Evolutionary conservation across 2,113 vertebrate genomes (phyloP).

Genomic region (Clarias batrachus): DNA sequence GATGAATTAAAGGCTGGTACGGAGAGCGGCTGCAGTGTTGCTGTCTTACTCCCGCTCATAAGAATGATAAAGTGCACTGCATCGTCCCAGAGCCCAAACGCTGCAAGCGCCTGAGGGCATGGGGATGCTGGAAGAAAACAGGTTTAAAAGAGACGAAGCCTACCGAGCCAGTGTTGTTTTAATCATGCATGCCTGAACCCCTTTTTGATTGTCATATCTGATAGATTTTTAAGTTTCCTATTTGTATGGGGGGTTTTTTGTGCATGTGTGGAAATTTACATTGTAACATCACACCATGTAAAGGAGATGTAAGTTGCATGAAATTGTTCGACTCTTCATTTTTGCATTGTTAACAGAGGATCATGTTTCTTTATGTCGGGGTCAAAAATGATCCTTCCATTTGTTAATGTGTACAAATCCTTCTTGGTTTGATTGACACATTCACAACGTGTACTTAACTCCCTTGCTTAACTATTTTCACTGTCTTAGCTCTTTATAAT

Average conservation of each 20-base stretch:
- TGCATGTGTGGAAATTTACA: background rate
- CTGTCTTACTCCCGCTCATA: conserved; percentile 69
- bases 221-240: background rate
- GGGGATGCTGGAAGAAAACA: conserved; percentile 45
- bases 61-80: conserved; percentile 77
- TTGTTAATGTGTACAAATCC: background rate
- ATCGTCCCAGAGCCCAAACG: conserved; percentile 50
- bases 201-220: conserved; percentile 16
- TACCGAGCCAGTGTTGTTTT: conserved; percentile 18
- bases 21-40: conserved; percentile 62
- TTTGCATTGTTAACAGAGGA: background rate
- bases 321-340: background rate
- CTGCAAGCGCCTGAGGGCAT: conserved; percentile 36
- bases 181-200: conserved; percentile 24
- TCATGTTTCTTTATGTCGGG: conserved; percentile 1
- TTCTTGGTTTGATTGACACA: conserved; percentile 27
- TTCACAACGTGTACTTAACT: conserved; percentile 26
- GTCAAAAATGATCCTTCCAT: background rate
- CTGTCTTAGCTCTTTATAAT: conserved; percentile 39
- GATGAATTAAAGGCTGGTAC: conserved; percentile 75
- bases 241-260: background rate
- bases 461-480: conserved; percentile 30
- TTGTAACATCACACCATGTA: background rate
- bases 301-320: background rate
- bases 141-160: conserved; percentile 33